Evolutionary conservation across 2,888 invertebrate species (phyloP), one percentile per base, ranked within the genome.

Genomic region (Nezara viridula): DNA sequence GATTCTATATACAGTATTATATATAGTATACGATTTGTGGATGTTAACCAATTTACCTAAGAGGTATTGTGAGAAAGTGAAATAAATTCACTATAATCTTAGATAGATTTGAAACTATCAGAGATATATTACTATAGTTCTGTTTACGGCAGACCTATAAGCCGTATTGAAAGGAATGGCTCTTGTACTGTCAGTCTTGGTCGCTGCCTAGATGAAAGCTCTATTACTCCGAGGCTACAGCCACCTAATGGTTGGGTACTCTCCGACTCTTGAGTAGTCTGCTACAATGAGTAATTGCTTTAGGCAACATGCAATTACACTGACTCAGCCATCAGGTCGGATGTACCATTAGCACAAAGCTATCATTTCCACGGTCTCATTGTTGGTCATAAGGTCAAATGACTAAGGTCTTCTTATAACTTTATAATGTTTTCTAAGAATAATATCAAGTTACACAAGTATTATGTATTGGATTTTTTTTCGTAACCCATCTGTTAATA

Each of bases 171-270:
- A 32, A 27, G 55, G 10, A 16, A 16, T 12, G n/a, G n/a, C n/a
- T n/a, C n/a, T n/a, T n/a, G n/a, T n/a, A n/a, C n/a, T n/a, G n/a
- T n/a, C n/a, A n/a, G n/a, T n/a, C n/a, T n/a, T n/a, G n/a, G n/a
- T n/a, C n/a, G n/a, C 16, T n/a, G 32, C 27, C 32, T 32, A 66
- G 66, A 66, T 37, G 66, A 73, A 73, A 73, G 66, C 66, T 21
- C 66, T 19, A 73, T 73, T 73, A 73, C 66, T 21, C 32, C 32
- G 37, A 73, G 66, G 37, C 6, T 32, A 37, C 2, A 37, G 66
- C 37, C 66, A 73, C 66, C 66, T 73, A 73, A 73, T 73, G 66
- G 66, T 14, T 21, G 66, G 66, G 66, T 73, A 73, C 66, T 73
- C 66, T 73, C 66, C 32, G 32, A 19, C 32, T 19, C 66, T 73